phyloP scores from a whole-genome alignment of 1,140 invertebrate species.

The Lordiphosa collinella region DNA sequence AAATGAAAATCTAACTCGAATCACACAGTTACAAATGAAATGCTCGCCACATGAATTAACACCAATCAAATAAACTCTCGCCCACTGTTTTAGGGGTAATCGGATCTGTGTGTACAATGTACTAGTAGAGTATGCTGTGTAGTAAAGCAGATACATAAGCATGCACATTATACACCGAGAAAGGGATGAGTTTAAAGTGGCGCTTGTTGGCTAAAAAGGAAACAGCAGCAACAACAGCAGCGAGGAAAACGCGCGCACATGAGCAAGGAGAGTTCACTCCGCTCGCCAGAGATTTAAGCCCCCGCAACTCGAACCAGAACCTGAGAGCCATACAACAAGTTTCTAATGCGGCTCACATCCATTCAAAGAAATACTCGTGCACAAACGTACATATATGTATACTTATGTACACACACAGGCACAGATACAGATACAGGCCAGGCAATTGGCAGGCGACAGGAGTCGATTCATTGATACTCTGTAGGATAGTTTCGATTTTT shows the following conservation, averaged over 20 bases:
- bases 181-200: constrained; percentile 73
- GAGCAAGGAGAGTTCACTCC: constrained; percentile 1
- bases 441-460: constrained; percentile 4
- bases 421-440: constrained; percentile 5
- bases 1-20: background rate
- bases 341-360: constrained; percentile 61
- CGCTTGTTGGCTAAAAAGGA: constrained; percentile 59
- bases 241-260: constrained; percentile 6
- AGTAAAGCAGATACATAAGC: constrained; percentile 75
- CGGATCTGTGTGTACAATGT: constrained; percentile 33
- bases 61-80: background rate
- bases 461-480: constrained; percentile 19
- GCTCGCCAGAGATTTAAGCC: constrained; percentile 8
- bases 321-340: constrained; percentile 53
- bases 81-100: constrained; percentile 55
- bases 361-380: constrained; percentile 64
- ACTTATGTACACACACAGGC: background rate
- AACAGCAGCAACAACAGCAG: constrained; percentile 30
- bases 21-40: background rate
- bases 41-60: constrained; percentile 1
- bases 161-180: constrained; percentile 66
- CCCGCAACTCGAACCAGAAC: constrained; percentile 28
- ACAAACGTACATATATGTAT: constrained; percentile 9
- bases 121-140: background rate
- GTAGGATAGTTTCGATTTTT: no score